Evolutionary conservation across 2,888 invertebrate species (phyloP).

Genomic region (Dysmachus trigonus): DNA sequence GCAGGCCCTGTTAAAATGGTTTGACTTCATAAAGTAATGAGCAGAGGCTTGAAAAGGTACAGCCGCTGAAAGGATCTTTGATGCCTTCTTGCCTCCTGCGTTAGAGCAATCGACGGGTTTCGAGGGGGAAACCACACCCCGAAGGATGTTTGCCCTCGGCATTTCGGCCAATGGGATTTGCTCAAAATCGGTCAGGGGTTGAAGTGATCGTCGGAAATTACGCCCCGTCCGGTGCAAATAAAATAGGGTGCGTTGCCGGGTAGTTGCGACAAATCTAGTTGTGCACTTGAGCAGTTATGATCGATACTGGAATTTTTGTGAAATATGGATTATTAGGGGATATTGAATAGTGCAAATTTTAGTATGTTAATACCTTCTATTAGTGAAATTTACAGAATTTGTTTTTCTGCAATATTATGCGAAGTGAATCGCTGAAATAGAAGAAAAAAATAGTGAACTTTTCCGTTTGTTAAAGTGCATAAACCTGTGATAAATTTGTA

Average conservation of each 20-base stretch:
- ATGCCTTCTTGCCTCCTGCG: slow-evolving; percentile 12
- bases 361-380: not conserved
- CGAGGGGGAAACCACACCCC: not conserved
- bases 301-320: not conserved
- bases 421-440: not conserved
- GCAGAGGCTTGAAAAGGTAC: not conserved
- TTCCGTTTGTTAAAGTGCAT: not conserved
- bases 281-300: not conserved
- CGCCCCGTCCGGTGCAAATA: not conserved
- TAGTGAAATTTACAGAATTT: not conserved
- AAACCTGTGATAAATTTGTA: not conserved
- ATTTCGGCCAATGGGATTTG: not conserved
- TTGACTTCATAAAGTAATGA: slow-evolving; percentile 15
- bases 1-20: not conserved
- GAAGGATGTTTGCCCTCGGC: not conserved
- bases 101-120: not conserved
- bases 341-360: not conserved
- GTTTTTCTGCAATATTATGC: not conserved
- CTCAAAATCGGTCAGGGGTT: not conserved
- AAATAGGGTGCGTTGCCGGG: not conserved
- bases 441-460: not conserved
- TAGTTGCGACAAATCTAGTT: not conserved
- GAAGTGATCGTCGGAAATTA: not conserved
- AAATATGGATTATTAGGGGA: not conserved
- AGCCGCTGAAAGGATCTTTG: not conserved